Base-by-base conservation (phyloP, 2,888 invertebrate genomes). In the Sminthurides aquaticus region DNA sequence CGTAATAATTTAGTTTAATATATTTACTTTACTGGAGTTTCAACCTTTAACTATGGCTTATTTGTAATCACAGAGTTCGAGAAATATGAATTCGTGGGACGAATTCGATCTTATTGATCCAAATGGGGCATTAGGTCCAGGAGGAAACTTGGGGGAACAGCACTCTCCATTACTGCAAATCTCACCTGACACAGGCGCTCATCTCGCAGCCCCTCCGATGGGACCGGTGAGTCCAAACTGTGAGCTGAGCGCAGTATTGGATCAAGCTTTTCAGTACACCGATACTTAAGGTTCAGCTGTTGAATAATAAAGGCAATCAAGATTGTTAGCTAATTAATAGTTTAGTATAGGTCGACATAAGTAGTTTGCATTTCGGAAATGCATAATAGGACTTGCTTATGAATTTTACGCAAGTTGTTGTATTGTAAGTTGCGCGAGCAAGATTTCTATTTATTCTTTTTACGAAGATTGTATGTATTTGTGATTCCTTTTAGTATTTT, bases 71-170 rank as follows among this genome's bases (percentile, higher is more conserved):
- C 65, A 73, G 72, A 72, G 73, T 61, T 66, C 74, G 11, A 67
- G 72, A 52, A 73, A 64, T 57, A 71, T 73, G 65, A 71, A 73
- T 29, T 71, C 70, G 3, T 74, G 74, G 74, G 73, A 74, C 57
- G 74, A 73, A 62, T 74, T 74, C 66, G 73, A 73, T 68, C 67
- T 74, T 57, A 74, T 74, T 59, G 72, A 74, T 55, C 73, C 74
- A 59, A 74, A 73, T 62, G 74, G 74, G 25, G 69, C 71, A 61
- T 60, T 74, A n/a, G 64, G 65, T 27, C 66, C 70, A n/a, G 62
- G 64, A n/a, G 69, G 69, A 48, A 68, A 67, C 56, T 65, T 72
- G 55, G 74, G 69, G 52, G 74, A 71, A 54, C 66, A 65, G 26
- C 15, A 5, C 5, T 74, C 74, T 34, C 72, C 74, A 1, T 64